Conservation (phyloP, 2,888 invertebrate genomes). For the Sympetrum striolatum region DNA sequence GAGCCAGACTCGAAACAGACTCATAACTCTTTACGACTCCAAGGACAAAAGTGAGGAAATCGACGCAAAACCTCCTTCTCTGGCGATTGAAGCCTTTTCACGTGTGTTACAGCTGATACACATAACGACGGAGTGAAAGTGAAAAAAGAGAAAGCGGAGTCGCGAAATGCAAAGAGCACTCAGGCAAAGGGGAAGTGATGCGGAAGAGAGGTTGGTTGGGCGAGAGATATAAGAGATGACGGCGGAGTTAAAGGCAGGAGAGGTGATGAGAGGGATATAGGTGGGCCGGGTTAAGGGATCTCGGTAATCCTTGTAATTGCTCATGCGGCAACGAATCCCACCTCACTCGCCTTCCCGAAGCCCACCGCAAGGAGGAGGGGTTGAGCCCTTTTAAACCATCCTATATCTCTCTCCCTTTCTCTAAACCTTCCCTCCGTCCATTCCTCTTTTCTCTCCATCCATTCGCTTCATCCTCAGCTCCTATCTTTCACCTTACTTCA, state of each 20-base stretch:
- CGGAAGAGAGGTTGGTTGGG: constrained; percentile 4
- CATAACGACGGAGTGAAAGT: not conserved
- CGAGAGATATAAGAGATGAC: not conserved
- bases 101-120: not conserved
- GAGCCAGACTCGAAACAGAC: too few relatives aligned
- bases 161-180: not conserved
- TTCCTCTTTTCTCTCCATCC: not conserved
- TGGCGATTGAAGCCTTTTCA: not conserved
- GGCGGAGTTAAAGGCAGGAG: not conserved
- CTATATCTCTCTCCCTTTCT: not conserved
- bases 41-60: too few relatives aligned
- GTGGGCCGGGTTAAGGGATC: constrained; percentile 14
- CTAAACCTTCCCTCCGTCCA: not conserved
- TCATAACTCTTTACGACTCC: too few relatives aligned
- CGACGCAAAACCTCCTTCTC: not conserved
- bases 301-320: constrained; percentile 39
- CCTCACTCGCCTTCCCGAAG: constrained; percentile 23
- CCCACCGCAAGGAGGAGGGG: constrained; percentile 30
- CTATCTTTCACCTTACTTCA: not conserved
- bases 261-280: not conserved
- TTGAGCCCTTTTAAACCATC: not conserved
- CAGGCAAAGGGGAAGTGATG: constrained; percentile 19
- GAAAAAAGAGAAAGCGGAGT: not conserved
- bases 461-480: not conserved
- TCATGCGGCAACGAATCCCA: constrained; percentile 43